Evolutionary conservation across 2,113 vertebrate species (phyloP), one percentile per base, ranked within the genome.

Genomic region (Miniopterus natalensis): DNA sequence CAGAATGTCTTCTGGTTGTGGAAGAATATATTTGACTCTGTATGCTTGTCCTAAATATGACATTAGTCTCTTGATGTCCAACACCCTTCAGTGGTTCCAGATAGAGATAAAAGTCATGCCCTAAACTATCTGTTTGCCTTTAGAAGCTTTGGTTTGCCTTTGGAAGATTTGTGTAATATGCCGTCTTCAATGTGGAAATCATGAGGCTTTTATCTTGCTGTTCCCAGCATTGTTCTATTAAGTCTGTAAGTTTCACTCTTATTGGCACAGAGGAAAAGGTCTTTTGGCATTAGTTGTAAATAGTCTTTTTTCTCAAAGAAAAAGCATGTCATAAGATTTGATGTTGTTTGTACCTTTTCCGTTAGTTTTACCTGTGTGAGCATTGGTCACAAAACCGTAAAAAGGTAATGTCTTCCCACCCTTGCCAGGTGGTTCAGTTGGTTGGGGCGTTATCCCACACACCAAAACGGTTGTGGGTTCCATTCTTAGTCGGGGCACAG

Each of bases 331-430:
- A 23, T 65, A 65, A 36, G 13, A 8, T 84, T 84, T 84, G 51
- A 29, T 91, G 55, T 92, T 63, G 17, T 90, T 79, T 88, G 4
- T 27, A 51, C n/a, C 15, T 21, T 90, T 96, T 57, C 36, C n/a
- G 5, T 78, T 94, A 63, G 25, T 70, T 94, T 95, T 85, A 61
- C 51, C 11, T 83, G 57, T n/a, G 6, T 94, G 11, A 84, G 6
- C 12, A 71, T 40, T 83, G 14, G 57, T 89, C 42, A 40, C 13
- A 53, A 40, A 17, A 61, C 42, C 47, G 0, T 86, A 51, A 91
- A 71, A 74, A 92, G 53, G 47, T 80, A 90, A 27, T 78, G 40
- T 85, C 59, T 92, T 95, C 53, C 77, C 55, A 12, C 29, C 63
- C 31, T 65, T 5, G 12, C 29, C 63, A 65, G 29, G 27, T 65